phyloP scores from a whole-genome alignment of 35 echinoderm and acorn worm species.

The Patiria miniata region DNA sequence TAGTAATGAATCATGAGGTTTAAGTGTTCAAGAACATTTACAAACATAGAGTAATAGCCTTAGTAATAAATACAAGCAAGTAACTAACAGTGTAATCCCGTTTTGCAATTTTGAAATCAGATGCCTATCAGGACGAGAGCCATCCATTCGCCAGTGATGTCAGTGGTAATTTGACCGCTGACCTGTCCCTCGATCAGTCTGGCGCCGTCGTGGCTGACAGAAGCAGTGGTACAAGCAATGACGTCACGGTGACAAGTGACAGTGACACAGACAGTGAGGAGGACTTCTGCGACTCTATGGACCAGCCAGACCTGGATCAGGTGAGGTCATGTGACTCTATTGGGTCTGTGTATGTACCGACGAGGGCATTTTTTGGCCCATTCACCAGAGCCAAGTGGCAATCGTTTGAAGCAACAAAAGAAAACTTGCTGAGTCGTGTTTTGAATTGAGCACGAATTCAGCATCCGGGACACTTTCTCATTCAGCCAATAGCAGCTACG shows the following conservation, averaged over 20 bases:
- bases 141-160: background rate
- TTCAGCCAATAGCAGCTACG: no score
- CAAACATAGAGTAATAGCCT: no score
- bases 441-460: no score
- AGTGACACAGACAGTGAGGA: slow-evolving; percentile 42
- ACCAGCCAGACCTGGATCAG: slow-evolving; percentile 64
- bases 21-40: no score
- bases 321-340: slow-evolving; percentile 28
- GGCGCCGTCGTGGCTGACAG: background rate
- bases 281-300: slow-evolving; percentile 78
- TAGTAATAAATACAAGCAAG: no score
- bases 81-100: background rate
- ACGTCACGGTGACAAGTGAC: background rate
- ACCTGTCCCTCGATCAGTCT: background rate
- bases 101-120: background rate
- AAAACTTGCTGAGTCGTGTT: no score
- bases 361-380: no score
- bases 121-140: background rate
- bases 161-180: slow-evolving; percentile 3
- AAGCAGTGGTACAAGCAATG: background rate
- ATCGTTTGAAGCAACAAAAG: no score
- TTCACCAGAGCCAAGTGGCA: no score
- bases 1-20: no score
- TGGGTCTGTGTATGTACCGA: no score
- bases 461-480: no score